Conservation (phyloP, 1,140 invertebrate species). For the Grapholita molesta region DNA sequence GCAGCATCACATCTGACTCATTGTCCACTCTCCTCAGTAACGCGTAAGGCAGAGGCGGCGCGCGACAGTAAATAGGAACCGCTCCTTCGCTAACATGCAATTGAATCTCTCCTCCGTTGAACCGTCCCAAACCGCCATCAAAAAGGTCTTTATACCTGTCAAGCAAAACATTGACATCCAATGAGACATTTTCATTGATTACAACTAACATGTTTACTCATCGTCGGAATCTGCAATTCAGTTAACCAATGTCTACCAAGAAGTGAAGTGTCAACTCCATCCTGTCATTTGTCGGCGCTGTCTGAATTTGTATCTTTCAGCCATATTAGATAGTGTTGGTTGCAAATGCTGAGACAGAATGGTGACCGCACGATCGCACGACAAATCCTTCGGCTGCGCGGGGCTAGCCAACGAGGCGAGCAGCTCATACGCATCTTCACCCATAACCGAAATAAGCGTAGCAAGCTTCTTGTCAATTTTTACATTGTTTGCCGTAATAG, state of each 20-base stretch:
- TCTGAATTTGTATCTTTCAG: no score
- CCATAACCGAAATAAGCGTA: no score
- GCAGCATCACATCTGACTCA: constrained; percentile 15
- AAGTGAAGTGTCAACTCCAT: constrained; percentile 26
- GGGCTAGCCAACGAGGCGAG: no score
- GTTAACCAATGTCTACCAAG: constrained; percentile 23
- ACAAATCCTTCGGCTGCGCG: no score
- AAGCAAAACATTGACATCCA: not conserved
- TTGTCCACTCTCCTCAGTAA: not conserved
- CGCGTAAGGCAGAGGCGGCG: no score
- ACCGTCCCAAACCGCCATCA: constrained; percentile 19
- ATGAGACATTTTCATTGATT: not conserved
- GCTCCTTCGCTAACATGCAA: constrained; percentile 18
- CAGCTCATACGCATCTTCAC: no score
- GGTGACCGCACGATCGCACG: no score
- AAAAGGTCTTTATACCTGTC: constrained; percentile 20
- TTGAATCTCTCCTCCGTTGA: constrained; percentile 14
- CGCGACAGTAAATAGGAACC: constrained; percentile 22
- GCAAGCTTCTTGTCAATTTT: no score
- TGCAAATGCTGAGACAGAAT: no score
- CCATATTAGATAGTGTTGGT: no score
- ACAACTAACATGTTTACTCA: not conserved
- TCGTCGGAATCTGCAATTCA: constrained; percentile 8
- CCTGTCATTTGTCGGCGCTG: no score
- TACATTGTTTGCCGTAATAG: no score